phyloP scores from a whole-genome alignment of 2,797 vertebrate genomes.

The Eleutherodactylus coqui region DNA sequence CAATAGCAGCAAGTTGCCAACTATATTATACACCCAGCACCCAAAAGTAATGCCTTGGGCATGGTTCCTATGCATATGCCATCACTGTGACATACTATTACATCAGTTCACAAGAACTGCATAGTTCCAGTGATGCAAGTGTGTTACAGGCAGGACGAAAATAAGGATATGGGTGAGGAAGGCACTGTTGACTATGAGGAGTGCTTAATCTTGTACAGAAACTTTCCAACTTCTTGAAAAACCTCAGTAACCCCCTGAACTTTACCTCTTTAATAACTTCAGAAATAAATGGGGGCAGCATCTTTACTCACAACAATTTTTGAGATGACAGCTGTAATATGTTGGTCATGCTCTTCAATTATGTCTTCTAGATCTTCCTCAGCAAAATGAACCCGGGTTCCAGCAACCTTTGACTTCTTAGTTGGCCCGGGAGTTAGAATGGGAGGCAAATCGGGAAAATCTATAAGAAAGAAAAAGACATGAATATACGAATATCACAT shows the following conservation, averaged over 20 bases:
- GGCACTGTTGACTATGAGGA: too few species aligned
- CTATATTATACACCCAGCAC: too few species aligned
- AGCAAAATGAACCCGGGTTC: slow-evolving; percentile 77
- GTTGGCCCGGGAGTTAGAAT: slow-evolving; percentile 87
- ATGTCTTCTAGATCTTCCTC: slow-evolving; percentile 83
- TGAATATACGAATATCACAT: background rate
- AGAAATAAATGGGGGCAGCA: background rate
- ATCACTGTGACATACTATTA: too few species aligned
- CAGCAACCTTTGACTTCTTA: slow-evolving; percentile 88
- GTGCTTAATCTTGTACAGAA: background rate
- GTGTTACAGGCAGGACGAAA: too few species aligned
- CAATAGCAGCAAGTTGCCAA: too few species aligned
- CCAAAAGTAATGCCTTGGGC: too few species aligned
- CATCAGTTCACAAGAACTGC: too few species aligned
- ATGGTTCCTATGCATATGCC: too few species aligned
- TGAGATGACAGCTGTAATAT: slow-evolving; percentile 91
- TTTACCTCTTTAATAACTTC: background rate
- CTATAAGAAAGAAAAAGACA: slow-evolving; percentile 68
- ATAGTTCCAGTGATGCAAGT: too few species aligned
- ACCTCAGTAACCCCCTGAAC: too few species aligned
- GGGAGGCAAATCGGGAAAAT: slow-evolving; percentile 87
- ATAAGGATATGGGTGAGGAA: too few species aligned
- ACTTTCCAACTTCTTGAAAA: too few species aligned
- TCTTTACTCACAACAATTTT: slow-evolving; percentile 87
- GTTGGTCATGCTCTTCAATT: slow-evolving; percentile 84